phyloP scores from a whole-genome alignment of 2,888 invertebrate species.

The Tetranychus piercei region DNA sequence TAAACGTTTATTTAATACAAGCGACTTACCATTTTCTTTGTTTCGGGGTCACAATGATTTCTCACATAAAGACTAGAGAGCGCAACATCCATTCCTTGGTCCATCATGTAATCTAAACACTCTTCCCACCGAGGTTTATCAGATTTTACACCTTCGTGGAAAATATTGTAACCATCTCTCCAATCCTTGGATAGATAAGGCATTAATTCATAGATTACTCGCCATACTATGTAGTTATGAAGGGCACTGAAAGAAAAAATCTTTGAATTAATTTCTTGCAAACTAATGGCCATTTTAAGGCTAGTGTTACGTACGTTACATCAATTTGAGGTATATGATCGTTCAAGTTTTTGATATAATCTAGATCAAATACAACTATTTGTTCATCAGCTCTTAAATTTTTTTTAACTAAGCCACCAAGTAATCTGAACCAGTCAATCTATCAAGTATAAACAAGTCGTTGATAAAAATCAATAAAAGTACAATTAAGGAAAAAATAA shows the following conservation, averaged over 20 bases:
- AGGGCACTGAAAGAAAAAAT: conserved; percentile 33
- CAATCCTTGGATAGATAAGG: conserved; percentile 25
- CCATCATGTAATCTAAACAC: conserved; percentile 44
- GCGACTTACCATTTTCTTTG: conserved; percentile 44
- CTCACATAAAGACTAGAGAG: conserved; percentile 54
- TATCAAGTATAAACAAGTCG: neutral
- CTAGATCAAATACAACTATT: neutral
- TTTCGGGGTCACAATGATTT: conserved; percentile 65
- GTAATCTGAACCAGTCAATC: neutral
- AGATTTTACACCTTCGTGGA: conserved; percentile 46
- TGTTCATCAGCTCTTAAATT: neutral
- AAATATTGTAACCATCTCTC: conserved; percentile 57
- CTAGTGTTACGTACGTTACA: neutral
- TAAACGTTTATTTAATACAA: no score
- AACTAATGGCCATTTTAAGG: neutral
- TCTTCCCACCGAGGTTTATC: conserved; percentile 75
- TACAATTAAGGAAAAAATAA: neutral
- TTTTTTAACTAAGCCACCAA: neutral
- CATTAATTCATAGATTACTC: conserved; percentile 40
- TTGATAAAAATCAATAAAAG: neutral
- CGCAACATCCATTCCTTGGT: conserved; percentile 22
- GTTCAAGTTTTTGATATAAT: neutral
- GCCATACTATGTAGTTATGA: conserved; percentile 84
- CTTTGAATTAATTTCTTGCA: neutral
- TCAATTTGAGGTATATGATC: neutral